Percentiles rank a stretch among this genome's conserved stretches.
Evolutionary conservation across 2,113 vertebrate species (phyloP).

Genomic region (Catharus bicknelli): DNA sequence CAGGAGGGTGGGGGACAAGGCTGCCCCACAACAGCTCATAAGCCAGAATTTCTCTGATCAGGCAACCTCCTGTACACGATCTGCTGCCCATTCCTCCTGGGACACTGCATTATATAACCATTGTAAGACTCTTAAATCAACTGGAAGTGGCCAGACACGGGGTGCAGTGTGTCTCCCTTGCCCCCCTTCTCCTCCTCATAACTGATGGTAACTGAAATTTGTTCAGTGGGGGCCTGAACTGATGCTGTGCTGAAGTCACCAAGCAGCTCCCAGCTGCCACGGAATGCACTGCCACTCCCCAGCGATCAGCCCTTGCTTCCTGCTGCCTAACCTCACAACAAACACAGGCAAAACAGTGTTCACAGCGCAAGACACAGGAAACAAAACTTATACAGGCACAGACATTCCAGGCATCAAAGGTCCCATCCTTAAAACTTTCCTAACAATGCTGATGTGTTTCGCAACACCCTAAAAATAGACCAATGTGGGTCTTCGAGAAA

Average conservation of each 20-base stretch:
- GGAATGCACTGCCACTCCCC: accelerated
- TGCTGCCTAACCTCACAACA: accelerated
- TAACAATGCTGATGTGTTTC: accelerated
- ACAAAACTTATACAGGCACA: neutral
- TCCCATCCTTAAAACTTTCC: neutral
- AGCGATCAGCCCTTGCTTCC: accelerated
- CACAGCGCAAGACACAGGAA: neutral
- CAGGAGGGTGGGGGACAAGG: neutral
- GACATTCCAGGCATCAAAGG: accelerated
- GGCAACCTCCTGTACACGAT: accelerated
- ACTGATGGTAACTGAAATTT: neutral
- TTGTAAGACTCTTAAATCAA: slow-evolving; percentile 22
- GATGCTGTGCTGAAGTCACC: accelerated
- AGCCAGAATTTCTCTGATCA: neutral
- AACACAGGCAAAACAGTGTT: neutral
- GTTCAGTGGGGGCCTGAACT: neutral
- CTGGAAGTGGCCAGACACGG: neutral
- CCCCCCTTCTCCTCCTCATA: neutral
- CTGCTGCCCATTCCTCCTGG: neutral
- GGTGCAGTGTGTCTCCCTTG: neutral
- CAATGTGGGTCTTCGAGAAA: accelerated
- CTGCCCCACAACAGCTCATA: neutral
- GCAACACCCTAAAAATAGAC: neutral
- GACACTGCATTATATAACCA: neutral
- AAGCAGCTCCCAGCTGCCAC: neutral